Evolutionary conservation across 2,113 vertebrate species (phyloP), one percentile per base, ranked within the genome.

Genomic region (Melospiza melodia): DNA sequence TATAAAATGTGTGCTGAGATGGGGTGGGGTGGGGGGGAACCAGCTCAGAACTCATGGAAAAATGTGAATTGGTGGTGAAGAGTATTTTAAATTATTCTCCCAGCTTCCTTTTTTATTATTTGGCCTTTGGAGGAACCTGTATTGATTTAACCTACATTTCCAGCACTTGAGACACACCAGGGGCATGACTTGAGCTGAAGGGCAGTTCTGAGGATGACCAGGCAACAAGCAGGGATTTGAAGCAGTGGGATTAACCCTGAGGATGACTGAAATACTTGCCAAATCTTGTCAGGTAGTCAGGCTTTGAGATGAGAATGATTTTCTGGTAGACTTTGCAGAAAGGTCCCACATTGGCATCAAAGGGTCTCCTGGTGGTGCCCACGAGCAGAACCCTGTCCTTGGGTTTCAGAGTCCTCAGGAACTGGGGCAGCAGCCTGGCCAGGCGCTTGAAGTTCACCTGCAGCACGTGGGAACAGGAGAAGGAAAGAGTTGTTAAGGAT

Each of bases 271-370:
- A 76, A 72, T 84, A 98, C 98, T 98, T 97, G 96, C 98, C 98
- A 3, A 97, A 97, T 97, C 99, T 97, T 21, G 99, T 98, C 3
- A 97, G 97, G 11, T 99, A 99, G 97, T 99, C 98, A 15, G 98
- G 99, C 37, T 98, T 98, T 1, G 98, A 98, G 31, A 99, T 93
- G 84, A 98, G 63, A 30, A 99, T 95, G 41, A 99, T 98, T 89
- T 99, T 99, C 57, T 98, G 98, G 95, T 98, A 99, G 21, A 97
- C 92, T 90, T 79, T 98, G 97, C 98, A 98, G 54, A 99, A 93
- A 11, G 98, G 77, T 30, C 98, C 98, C 4, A 95, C 58, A 0
- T 98, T 98, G 0, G 98, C 98, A 3, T 98, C 96, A 0, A 99
- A 99, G 37, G 98, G 99, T 9, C 97, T 95, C 7, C 43, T 43